Evolutionary conservation across 2,797 vertebrate species (phyloP).

Genomic region (Calcarius lapponicus): DNA sequence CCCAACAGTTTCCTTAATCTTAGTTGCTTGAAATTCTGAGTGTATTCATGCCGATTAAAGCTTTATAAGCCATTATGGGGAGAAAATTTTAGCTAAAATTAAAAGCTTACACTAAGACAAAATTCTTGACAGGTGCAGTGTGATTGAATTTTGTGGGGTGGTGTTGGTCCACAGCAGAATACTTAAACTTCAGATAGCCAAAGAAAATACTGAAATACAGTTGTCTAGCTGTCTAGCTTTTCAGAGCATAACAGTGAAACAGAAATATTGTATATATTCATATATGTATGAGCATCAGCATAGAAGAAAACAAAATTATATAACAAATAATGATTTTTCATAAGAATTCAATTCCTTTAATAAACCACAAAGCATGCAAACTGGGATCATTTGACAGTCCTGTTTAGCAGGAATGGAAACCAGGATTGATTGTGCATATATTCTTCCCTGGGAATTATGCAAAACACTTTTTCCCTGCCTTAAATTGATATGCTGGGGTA

Average conservation of each 20-base stretch:
- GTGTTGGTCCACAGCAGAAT: background rate
- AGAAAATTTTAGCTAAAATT: background rate
- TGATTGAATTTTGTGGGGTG: background rate
- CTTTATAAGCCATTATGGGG: background rate
- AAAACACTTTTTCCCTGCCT: background rate
- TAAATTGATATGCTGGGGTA: background rate
- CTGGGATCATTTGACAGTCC: fast-evolving
- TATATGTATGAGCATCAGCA: background rate
- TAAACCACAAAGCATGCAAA: background rate
- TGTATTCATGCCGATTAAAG: background rate
- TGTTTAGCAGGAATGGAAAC: background rate
- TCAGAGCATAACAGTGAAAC: background rate
- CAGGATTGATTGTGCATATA: background rate
- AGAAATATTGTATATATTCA: background rate
- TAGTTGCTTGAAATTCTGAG: background rate
- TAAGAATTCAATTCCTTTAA: background rate
- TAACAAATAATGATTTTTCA: background rate
- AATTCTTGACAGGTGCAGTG: background rate
- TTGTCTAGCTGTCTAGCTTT: background rate
- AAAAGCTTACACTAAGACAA: background rate
- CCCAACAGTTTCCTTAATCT: background rate
- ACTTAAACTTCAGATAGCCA: background rate
- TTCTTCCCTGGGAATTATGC: background rate
- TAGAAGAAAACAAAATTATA: background rate
- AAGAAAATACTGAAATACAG: background rate